Evolutionary conservation across 2,797 vertebrate genomes (phyloP).

Genomic region (Esox masquinongy): DNA sequence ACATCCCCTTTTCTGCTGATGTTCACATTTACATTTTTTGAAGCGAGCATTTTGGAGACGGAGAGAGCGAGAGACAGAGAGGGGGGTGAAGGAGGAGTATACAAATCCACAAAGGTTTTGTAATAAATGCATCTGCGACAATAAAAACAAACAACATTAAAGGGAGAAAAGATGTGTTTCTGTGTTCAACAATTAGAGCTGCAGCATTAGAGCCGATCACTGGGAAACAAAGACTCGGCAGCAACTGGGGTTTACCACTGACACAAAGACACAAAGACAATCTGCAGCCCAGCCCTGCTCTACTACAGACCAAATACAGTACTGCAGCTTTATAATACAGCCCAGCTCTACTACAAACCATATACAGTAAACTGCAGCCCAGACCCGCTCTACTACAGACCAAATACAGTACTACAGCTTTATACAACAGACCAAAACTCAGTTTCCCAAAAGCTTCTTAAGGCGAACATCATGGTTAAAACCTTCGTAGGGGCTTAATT

Average conservation of each 20-base stretch:
- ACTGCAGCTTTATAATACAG: background rate
- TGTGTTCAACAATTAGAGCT: constrained; percentile 82
- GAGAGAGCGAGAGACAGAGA: constrained; percentile 1
- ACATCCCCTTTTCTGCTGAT: constrained; percentile 78
- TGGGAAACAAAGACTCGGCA: constrained; percentile 68
- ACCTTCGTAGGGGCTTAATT: too few species aligned
- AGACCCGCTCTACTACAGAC: background rate
- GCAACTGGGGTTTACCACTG: constrained; percentile 73
- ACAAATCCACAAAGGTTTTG: constrained; percentile 79
- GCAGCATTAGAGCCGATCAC: constrained; percentile 78
- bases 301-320: constrained; percentile 1
- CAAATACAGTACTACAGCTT: background rate
- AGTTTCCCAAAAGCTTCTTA: too few species aligned
- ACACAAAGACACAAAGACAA: constrained; percentile 75
- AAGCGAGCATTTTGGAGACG: constrained; percentile 52
- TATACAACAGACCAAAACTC: too few species aligned
- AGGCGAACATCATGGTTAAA: too few species aligned
- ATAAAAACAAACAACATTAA: constrained; percentile 79
- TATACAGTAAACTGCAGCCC: background rate
- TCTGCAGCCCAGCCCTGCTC: constrained; percentile 19
- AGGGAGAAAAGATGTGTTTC: constrained; percentile 79
- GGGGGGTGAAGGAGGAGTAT: constrained; percentile 55
- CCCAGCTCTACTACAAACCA: background rate
- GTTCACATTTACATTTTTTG: constrained; percentile 64
- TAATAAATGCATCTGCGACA: constrained; percentile 76